A percentile compares a stretch with the other conserved stretches of the same genome.
Conservation (phyloP, 2,113 vertebrate species). For the Lutjanus erythropterus region DNA sequence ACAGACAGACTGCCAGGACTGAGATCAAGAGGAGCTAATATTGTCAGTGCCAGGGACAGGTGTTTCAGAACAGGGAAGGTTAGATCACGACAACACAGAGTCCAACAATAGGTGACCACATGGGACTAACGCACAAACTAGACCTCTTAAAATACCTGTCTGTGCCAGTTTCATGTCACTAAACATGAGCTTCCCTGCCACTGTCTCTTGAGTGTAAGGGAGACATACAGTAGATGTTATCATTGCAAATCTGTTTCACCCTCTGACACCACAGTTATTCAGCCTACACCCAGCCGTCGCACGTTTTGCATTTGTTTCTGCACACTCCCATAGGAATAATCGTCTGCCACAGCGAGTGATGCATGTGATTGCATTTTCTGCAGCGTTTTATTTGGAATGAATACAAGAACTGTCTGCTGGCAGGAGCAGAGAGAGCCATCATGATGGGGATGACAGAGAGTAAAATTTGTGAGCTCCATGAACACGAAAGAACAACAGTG, state of each 20-base stretch:
- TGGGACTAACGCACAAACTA: not conserved
- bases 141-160: not conserved
- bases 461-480: not conserved
- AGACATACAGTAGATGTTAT: not conserved
- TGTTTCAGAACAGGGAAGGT: not conserved
- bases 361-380: not conserved
- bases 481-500: not conserved
- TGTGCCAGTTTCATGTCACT: not conserved
- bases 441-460: not conserved
- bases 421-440: not conserved
- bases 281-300: not conserved
- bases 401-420: not conserved
- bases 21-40: constrained; percentile 15
- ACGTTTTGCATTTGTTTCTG: not conserved
- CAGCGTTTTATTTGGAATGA: not conserved
- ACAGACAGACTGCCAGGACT: not conserved
- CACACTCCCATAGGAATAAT: not conserved
- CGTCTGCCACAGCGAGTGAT: not conserved
- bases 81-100: not conserved
- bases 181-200: not conserved
- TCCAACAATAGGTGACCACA: constrained; percentile 13
- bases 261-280: constrained; percentile 3
- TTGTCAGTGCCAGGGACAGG: constrained; percentile 25
- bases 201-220: not conserved
- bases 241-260: not conserved